Evolutionary conservation across 2,113 vertebrate species (phyloP), one percentile per base, ranked within the genome.

Genomic region (Amphilophus citrinellus): DNA sequence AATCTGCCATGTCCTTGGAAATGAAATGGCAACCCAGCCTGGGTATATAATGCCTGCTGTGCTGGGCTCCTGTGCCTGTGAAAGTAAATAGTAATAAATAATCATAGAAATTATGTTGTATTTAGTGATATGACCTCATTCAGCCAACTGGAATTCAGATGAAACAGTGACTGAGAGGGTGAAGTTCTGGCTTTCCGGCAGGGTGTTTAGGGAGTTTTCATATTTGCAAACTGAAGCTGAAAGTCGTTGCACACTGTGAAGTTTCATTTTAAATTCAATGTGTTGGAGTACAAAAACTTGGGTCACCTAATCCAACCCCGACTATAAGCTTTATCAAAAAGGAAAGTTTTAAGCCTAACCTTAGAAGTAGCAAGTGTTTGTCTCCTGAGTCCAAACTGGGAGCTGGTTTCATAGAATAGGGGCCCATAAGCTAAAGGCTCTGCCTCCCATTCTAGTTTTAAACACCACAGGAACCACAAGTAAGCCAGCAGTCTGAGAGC

Each of bases 1-100:
- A 78, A 77, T 84, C 53, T 32, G 37, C 76, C 66, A 24, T 84
- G 85, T 82, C 37, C 61, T 77, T 4, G 39, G 56, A 63, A 75
- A 87, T 90, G 18, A 82, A 61, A 18, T 71, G 20, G 7, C n/a
- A 4, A 57, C 44, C 18, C 37, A 0, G 59, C 2, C 82, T 32
- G 60, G 53, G 30, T 65, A 78, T 17, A 82, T 53, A 65, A 11
- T 50, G 1, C 9, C 7, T 18, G 4, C 44, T 6, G 3, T 71
- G 3, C 27, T 0, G 1, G 0, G 3, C 27, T 56, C 47, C 2
- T 47, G 53, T 22, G 10, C 39, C 24, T 53, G 50, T 53, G 17
- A 50, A 73, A 32, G 30, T 32, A 73, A 53, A 73, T 13, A 73
- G 24, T 7, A 73, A 73, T 8, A 24, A 73, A 73, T 53, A 73